Evolutionary conservation across 2,113 vertebrate species (phyloP), one percentile per base, ranked within the genome.

Genomic region (Phaethornis superciliosus): DNA sequence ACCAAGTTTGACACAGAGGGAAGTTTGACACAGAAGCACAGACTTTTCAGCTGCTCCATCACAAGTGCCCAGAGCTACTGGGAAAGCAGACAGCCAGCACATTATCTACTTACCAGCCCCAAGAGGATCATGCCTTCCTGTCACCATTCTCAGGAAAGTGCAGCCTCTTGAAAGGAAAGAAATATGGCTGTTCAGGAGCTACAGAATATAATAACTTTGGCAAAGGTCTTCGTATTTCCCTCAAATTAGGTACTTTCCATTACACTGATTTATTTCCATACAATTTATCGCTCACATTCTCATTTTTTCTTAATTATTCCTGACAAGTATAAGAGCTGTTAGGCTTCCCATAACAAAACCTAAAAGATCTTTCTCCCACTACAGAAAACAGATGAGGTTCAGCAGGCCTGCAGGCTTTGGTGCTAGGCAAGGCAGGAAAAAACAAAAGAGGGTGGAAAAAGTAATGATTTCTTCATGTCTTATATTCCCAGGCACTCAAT

Each of bases 281-380:
- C 21, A 21, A 81, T 89, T 72, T 59, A 13, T 52, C 16, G 9
- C 12, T 56, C 32, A 64, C 30, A 37, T 59, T 63, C 30, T 63
- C 33, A 65, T 90, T 93, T 92, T 23, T 85, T 95, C 71, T 77
- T 83, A 78, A 78, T 92, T 92, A 78, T 68, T 89, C 54, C 56
- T 81, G 76, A 82, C n/a, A 85, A 67, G 26, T 56, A 11, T 28
- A 71, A 88, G 46, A 72, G 28, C 17, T 68, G 18, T 51, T 14
- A 60, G 2, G 10, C 8, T 14, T 82, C 42, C 28, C 32, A 85
- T 58, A 28, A 60, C 74, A 21, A 69, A 83, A 21, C 28, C 2
- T 37, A 8, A 32, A 64, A 72, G 30, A 46, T 3, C 15, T 70
- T 78, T 40, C 24, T 74, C 26, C n/a, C 16, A 21, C 37, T 79